A percentile compares a stretch with the other conserved stretches of the same genome.
These are phyloP conservation scores for Sarcoramphus papa DNA, from an alignment of 2,797 vertebrate genomes.

Conservation along the genomic window DNA sequence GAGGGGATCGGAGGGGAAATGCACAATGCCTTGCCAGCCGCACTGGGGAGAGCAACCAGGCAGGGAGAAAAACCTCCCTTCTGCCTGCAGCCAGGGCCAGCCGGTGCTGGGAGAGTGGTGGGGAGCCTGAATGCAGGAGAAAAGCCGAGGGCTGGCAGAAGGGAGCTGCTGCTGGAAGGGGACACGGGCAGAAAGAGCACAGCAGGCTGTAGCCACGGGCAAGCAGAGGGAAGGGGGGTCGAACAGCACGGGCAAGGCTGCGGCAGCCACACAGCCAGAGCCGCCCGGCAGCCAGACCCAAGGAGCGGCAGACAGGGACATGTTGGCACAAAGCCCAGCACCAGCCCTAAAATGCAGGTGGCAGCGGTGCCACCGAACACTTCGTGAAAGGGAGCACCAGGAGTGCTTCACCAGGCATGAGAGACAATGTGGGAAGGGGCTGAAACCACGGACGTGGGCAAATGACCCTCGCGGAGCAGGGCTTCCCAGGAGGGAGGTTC, in stretches of 20 bases:
- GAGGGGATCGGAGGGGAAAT: neutral
- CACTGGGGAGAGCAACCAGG: neutral
- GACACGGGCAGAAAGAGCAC: neutral
- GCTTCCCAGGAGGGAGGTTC: neutral
- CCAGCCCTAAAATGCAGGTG: neutral
- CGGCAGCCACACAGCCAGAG: neutral
- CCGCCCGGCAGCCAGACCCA: fast-evolving
- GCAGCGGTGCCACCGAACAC: fast-evolving
- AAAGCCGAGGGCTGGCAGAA: neutral
- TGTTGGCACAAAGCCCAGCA: neutral
- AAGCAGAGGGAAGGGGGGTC: neutral
- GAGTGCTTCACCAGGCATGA: neutral
- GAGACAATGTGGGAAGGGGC: neutral
- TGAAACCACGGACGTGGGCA: neutral
- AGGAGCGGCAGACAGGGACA: neutral
- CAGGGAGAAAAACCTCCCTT: neutral
- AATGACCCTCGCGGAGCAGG: neutral
- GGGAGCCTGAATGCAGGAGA: neutral
- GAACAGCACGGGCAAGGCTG: neutral
- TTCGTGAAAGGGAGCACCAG: neutral
- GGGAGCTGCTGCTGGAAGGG: neutral
- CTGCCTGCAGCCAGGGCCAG: neutral
- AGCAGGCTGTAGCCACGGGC: fast-evolving
- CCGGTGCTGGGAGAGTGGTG: neutral
- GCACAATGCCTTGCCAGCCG: neutral